Percentiles rank a stretch among this genome's conserved stretches.
phyloP scores from a whole-genome alignment of 2,113 vertebrate species.

The Plestiodon gilberti region DNA sequence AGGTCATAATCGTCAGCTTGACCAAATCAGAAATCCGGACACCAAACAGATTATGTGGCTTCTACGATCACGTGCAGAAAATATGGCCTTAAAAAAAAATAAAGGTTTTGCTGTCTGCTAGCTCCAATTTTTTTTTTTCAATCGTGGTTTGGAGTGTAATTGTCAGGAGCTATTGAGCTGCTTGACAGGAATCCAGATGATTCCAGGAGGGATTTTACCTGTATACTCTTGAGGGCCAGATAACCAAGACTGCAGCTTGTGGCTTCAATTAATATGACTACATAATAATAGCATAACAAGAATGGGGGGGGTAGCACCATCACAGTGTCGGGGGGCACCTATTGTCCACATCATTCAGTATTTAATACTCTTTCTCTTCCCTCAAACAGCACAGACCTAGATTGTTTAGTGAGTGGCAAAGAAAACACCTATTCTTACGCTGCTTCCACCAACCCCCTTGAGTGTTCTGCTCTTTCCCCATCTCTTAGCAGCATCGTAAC shows the following conservation, averaged over 20 bases:
- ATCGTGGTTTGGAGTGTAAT: not conserved
- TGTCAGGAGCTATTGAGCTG: not conserved
- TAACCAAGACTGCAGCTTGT: not conserved
- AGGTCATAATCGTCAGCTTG: conserved; percentile 62
- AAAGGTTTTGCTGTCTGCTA: not conserved
- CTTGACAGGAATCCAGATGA: not conserved
- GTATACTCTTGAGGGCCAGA: not conserved
- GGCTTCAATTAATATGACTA: conserved; percentile 33
- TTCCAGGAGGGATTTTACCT: not conserved
- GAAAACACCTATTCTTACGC: conserved; percentile 25
- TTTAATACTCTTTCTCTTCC: conserved; percentile 2
- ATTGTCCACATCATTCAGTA: conserved; percentile 25
- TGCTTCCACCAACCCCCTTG: not conserved
- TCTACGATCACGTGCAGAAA: not conserved
- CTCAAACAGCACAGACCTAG: not conserved
- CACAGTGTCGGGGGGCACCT: conserved; percentile 19
- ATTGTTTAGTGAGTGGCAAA: conserved; percentile 13
- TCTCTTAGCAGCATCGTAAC: conserved; percentile 32
- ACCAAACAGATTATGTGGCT: conserved; percentile 27
- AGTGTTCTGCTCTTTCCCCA: not conserved
- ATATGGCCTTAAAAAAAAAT: not conserved
- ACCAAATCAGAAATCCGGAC: conserved; percentile 41
- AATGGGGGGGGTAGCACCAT: conserved; percentile 1
- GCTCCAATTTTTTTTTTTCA: not conserved
- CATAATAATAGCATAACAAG: conserved; percentile 40